A percentile compares a stretch with the other conserved stretches of the same genome.
phyloP scores from a whole-genome alignment of 1,140 invertebrate species.

The Plutomurus gul region DNA sequence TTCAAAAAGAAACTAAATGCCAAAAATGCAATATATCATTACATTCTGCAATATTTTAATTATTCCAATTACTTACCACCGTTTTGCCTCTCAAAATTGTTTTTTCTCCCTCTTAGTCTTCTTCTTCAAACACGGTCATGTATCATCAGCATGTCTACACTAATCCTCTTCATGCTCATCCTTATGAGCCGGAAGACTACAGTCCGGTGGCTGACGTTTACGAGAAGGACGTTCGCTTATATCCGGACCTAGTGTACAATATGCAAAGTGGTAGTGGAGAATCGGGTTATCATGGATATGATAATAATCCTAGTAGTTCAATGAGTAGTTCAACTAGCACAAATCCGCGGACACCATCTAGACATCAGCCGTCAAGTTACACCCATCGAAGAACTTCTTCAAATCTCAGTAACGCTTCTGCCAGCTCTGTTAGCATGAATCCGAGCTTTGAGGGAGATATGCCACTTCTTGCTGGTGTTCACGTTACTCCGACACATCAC shows the following conservation, averaged over 20 bases:
- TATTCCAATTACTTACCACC: too few relatives aligned
- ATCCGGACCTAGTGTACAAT: constrained; percentile 33
- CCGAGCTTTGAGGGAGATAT: constrained; percentile 66
- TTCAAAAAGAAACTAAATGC: too few relatives aligned
- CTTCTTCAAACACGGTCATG: too few relatives aligned
- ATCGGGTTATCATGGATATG: constrained; percentile 41
- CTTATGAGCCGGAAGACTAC: background rate
- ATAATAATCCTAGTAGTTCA: constrained; percentile 31
- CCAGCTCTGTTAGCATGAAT: constrained; percentile 57
- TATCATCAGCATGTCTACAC: constrained; percentile 38
- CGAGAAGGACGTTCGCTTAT: background rate
- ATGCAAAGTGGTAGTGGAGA: constrained; percentile 45
- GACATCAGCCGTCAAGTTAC: constrained; percentile 46
- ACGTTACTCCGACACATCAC: constrained; percentile 34
- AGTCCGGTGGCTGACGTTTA: background rate
- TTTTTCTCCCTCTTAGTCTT: too few relatives aligned
- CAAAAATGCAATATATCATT: too few relatives aligned
- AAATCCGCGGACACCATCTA: constrained; percentile 55
- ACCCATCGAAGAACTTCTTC: constrained; percentile 70
- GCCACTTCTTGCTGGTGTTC: constrained; percentile 2
- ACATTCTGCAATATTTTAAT: too few relatives aligned
- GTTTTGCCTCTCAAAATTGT: too few relatives aligned
- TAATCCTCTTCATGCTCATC: constrained; percentile 30
- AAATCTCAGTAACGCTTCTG: constrained; percentile 69
- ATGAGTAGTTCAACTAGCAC: constrained; percentile 49